Base-by-base conservation (phyloP, 2,888 invertebrate genomes). In the Notodonta ziczac region DNA sequence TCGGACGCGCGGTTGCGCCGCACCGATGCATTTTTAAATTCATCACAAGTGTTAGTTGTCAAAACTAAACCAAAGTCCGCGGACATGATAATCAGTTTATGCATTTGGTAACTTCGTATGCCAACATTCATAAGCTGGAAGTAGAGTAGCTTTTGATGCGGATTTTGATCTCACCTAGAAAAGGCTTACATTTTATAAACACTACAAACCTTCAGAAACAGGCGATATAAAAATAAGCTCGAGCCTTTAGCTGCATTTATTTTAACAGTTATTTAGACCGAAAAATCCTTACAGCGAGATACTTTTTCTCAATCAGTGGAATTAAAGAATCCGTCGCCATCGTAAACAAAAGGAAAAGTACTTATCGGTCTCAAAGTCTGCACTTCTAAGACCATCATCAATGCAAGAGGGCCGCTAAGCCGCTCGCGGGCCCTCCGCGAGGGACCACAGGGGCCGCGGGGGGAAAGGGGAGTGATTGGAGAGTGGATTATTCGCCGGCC, bases 401-500 rank as follows among this genome's bases (percentile, higher is more conserved):
- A 16, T n/a, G 50, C 50, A 50, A 16, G 16, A 50, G 50, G 14
- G 50, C 50, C n/a, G 16, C 16, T 50, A 50, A 50, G 16, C 14
- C 14, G 50, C 50, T 16, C 50, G 16, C 50, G 50, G 46, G 46
- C 16, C 50, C 50, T 50, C 4, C 50, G 10, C 50, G 14, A 50
- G 10, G 51, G 55, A 14, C n/a, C 46, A n/a, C 5, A 46, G 50
- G 58, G 16, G n/a, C 13, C 50, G 39, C 9, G 55, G 8, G 48
- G 4, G 24, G 9, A 40, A 40, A 5, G 48, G 12, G 24, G 53
- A 35, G 57, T 58, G 59, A 59, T 59, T 59, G 61, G 58, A 54
- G 54, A 14, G 62, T 14, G 64, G 72, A 69, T 74, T 71, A 67
- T 65, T 61, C 56, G 48, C 35, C 59, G 66, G 63, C 58, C 66